Conservation (phyloP, 2,113 vertebrate species). For the Mesocricetus auratus region DNA sequence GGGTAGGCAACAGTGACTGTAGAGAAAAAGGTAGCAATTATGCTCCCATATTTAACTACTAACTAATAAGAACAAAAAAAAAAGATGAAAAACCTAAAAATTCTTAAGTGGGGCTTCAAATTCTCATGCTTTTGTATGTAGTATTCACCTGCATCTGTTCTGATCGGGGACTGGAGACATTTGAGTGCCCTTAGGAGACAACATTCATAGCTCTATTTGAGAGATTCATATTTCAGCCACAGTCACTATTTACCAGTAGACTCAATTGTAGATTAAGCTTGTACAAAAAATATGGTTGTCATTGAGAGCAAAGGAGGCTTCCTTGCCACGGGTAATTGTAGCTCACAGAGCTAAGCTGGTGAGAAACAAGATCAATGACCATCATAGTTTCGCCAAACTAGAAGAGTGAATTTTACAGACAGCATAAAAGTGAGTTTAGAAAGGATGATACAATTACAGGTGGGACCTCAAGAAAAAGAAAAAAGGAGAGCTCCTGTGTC, state of each 20-base stretch:
- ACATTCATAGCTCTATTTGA: neutral
- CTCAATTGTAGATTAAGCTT: neutral
- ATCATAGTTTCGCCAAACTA: neutral
- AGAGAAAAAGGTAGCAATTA: neutral
- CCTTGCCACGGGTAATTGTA: neutral
- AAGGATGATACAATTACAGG: neutral
- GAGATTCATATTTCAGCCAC: neutral
- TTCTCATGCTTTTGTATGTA: neutral
- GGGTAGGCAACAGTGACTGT: too few relatives aligned
- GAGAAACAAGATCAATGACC: neutral
- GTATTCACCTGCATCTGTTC: neutral
- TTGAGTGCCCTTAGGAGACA: neutral
- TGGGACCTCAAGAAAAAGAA: neutral
- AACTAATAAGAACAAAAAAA: neutral
- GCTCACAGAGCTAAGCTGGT: neutral
- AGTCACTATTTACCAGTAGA: neutral
- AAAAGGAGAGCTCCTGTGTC: neutral
- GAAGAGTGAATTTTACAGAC: neutral
- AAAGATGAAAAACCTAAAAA: neutral
- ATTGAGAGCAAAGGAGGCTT: neutral
- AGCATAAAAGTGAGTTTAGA: neutral
- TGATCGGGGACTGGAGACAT: neutral
- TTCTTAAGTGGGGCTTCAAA: neutral
- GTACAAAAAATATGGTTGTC: neutral
- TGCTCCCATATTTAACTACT: neutral